Evolutionary conservation across 2,113 vertebrate genomes (phyloP).

Genomic region (Hylia prasina): DNA sequence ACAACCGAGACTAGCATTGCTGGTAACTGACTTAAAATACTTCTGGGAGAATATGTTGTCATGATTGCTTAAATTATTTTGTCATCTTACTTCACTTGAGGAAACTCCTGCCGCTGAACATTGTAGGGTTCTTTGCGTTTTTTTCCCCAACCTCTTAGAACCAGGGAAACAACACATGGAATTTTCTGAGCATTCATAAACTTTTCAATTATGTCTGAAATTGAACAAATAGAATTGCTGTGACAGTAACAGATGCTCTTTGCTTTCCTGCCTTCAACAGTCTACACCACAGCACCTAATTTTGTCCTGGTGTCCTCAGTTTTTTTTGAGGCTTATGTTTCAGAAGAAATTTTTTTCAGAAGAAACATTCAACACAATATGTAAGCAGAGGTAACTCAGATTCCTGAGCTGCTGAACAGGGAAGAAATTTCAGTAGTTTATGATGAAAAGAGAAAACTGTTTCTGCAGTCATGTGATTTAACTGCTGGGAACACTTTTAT

Average conservation of each 20-base stretch:
- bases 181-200: neutral
- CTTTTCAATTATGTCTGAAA: neutral
- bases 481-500: neutral
- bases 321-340: neutral
- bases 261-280: neutral
- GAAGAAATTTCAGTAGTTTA: neutral
- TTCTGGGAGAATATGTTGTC: neutral
- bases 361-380: neutral
- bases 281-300: neutral
- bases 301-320: neutral
- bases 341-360: neutral
- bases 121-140: neutral
- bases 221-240: neutral
- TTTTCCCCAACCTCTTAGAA: neutral
- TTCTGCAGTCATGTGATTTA: neutral
- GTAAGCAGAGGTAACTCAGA: neutral
- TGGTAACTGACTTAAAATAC: neutral
- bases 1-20: neutral
- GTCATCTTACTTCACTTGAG: neutral
- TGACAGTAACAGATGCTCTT: neutral
- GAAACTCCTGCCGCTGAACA: neutral
- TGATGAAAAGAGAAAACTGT: neutral
- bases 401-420: neutral
- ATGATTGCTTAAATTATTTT: neutral
- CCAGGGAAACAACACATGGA: fast-evolving